Base-by-base conservation (phyloP, 2,113 vertebrate species). In the Phycodurus eques region DNA sequence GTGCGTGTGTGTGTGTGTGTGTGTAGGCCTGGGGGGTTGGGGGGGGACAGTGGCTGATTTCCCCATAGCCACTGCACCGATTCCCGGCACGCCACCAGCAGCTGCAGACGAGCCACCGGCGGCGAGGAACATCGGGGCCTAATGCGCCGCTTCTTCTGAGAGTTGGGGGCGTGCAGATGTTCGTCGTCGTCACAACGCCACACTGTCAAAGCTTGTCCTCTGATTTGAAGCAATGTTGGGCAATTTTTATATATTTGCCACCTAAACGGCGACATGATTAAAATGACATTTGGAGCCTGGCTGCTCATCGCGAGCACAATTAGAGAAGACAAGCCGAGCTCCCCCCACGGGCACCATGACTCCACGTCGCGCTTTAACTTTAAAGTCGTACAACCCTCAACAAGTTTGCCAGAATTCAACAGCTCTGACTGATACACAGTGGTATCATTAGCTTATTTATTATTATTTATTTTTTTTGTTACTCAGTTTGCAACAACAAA, bases 31-130 rank as follows among this genome's bases (percentile, higher is more conserved):
- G 57, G 22, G 33, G 5, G 33, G 14, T 7, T 6, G 8, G 62
- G 42, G 62, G 13, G 85, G 88, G 88, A 89, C 89, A 86, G 89
- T 90, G 87, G 85, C 88, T 92, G 89, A 92, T 91, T 92, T 91
- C 91, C 90, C 89, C 77, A 92, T 84, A 90, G 89, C 90, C 88
- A 87, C 80, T 81, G 83, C 89, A 87, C 86, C 88, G 87, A 89
- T 66, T 92, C 91, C 88, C 90, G 88, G 87, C 88, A 89, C 89
- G 85, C 86, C 86, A 87, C 88, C 86, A 43, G 64, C 64, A 89
- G 88, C 87, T 91, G 88, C 90, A 91, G 90, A 90, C 89, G 91
- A 91, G 88, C 88, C 89, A 89, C 88, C 90, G 88, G 90, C 88
- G 90, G 87, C 90, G 87, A 88, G 84, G 84, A 90, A 88, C 90